These are phyloP conservation scores for Cyanocitta stelleri DNA, from an alignment of 2,113 vertebrate genomes.

Conservation along the genomic window DNA sequence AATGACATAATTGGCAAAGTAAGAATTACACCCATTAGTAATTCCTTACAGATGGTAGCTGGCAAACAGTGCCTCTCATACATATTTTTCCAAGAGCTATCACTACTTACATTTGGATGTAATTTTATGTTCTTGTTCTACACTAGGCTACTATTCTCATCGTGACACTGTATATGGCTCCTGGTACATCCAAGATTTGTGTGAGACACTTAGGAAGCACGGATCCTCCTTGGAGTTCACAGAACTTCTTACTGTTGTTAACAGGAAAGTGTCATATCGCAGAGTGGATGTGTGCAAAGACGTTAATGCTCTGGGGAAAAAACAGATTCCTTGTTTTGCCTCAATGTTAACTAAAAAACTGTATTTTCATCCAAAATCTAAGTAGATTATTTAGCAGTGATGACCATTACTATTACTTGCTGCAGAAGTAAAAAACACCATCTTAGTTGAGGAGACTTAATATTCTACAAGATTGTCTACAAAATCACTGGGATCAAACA, in stretches of 20 bases:
- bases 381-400: neutral
- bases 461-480: neutral
- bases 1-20: neutral
- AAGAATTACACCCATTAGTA: neutral
- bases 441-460: neutral
- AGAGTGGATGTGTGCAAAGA: conserved; percentile 71
- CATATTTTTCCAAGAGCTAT: neutral
- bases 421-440: neutral
- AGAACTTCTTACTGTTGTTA: conserved; percentile 90
- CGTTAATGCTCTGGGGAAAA: conserved; percentile 80
- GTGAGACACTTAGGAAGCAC: conserved; percentile 66
- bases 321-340: conserved; percentile 94
- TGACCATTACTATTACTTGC: neutral
- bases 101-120: neutral
- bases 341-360: conserved; percentile 98
- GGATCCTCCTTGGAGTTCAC: conserved; percentile 87
- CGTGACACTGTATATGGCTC: conserved; percentile 87
- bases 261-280: conserved; percentile 87
- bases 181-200: conserved; percentile 89
- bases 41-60: neutral
- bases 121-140: neutral
- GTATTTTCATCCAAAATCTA: conserved; percentile 79
- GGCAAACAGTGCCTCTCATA: neutral
- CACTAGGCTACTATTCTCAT: conserved; percentile 90
- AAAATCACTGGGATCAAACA: neutral